Base-by-base conservation (phyloP, 2,888 invertebrate genomes). In the Drosophila yooni region DNA sequence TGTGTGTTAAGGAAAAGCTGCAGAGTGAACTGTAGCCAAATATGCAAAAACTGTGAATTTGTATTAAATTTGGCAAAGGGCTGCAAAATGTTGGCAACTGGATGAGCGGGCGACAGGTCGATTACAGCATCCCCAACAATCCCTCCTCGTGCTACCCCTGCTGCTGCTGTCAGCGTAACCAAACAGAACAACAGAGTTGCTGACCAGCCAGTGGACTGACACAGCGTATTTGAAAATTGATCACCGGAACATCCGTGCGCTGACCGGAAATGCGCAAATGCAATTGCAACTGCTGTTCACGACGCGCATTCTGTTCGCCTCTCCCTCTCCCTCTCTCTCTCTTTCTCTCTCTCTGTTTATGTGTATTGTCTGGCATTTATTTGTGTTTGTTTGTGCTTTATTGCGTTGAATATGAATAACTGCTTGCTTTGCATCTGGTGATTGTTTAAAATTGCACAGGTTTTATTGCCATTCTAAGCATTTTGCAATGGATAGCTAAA, bases 221-320 rank as follows among this genome's bases (percentile, higher is more conserved):
- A 79, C 84, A 83, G 87, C 82, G 87, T 75, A 84, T 87, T 87
- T 86, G 81, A 88, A 87, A 87, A 87, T 87, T 87, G 87, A 87
- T 87, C 87, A 87, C 87, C 87, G 87, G 88, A 88, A 87, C 81
- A 88, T 88, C 88, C 88, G 87, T 79, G 84, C 87, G 82, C 82
- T 86, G 87, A 88, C 87, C 87, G 87, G 87, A 87, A 87, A 84
- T 88, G 84, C 87, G 79, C 88, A 86, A 87, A 88, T 83, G 88
- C 87, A 81, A 80, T 73, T 75, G 73, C 83, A 86, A 76, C 80
- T 78, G 76, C 71, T 76, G 59, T 64, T 60, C 70, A 64, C 54
- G 54, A 33, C 51, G 15, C 40, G n/a, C 52, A 34, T 33, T 11
- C 33, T 18, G 38, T 43, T 46, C 59, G 11, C 60, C 31, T 54